Evolutionary conservation across 2,113 vertebrate genomes (phyloP).

Genomic region (Neopipo cinnamomea): DNA sequence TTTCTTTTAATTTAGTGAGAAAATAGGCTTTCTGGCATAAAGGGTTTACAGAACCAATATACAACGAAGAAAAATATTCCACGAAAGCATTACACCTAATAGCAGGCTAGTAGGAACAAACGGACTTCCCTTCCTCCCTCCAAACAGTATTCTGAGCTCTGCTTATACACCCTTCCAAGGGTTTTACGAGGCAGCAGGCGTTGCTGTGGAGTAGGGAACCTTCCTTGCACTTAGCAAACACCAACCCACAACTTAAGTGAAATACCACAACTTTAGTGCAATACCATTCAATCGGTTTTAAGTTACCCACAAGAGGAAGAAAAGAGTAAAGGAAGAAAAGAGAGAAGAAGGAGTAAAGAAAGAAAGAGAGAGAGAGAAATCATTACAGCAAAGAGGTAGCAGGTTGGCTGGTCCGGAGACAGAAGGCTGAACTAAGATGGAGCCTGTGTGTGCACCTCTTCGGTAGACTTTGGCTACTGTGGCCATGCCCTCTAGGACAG

Average conservation of each 20-base stretch:
- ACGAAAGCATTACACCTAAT: not conserved
- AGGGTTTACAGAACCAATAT: not conserved
- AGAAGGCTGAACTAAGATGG: not conserved
- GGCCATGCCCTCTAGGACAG: not conserved
- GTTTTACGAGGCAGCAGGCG: not conserved
- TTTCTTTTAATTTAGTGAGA: not conserved
- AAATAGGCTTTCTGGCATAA: not conserved
- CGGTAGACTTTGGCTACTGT: not conserved
- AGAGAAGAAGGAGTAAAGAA: not conserved
- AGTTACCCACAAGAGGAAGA: not conserved
- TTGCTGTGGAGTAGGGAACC: not conserved
- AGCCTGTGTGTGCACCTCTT: not conserved
- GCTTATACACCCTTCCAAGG: not conserved
- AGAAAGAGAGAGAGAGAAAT: not conserved
- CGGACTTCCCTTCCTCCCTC: not conserved
- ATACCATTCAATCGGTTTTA: no score
- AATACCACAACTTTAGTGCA: not conserved
- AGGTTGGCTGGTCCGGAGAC: not conserved
- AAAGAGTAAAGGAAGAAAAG: not conserved
- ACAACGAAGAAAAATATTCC: not conserved
- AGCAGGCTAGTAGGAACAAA: not conserved
- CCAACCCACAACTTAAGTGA: not conserved
- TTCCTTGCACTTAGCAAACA: not conserved
- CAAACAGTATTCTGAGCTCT: not conserved
- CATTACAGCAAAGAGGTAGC: not conserved